Base-by-base conservation (phyloP, 2,888 invertebrate genomes). In the Cremastobaeus sp. region DNA sequence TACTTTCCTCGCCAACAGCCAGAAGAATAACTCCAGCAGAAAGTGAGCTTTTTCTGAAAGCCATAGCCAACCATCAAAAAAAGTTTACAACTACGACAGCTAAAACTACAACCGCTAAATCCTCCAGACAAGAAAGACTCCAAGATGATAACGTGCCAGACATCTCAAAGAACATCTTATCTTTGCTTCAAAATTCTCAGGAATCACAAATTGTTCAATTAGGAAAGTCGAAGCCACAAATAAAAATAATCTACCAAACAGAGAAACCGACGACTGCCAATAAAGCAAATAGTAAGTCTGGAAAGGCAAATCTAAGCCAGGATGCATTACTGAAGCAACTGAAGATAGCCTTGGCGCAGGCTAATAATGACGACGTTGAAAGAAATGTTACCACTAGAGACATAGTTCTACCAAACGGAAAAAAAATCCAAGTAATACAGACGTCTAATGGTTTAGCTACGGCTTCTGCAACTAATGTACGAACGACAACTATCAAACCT, bases 321-420 rank as follows among this genome's bases (percentile, higher is more conserved):
- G 70, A 74, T 1, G 60, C 62, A 1, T 43, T 95, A 25, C 84
- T 95, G 4, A 93, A 93, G 73, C 94, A 95, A 82, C 84, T 95
- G 6, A 92, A 93, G 82, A 89, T 93, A 17, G 94, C 94, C 0
- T 89, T 95, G 12, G 91, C 93, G 0, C 93, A 93, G 82, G 91
- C 92, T 18, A 91, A 91, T 0, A 91, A 91, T 79, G 92, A 92
- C 34, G 89, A 91, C 54, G 90, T 89, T 25, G 90, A 91, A 48
- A 93, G 92, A 82, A 94, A 94, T 76, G 91, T 92, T 62, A 91
- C 93, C 0, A 93, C 94, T 0, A 90, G 77, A 32, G 94, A 94
- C 83, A 90, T 95, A 48, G 91, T 93, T 4, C 83, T 95, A 43
- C 90, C 92, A 0, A 94, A 93, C 79, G 95, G 94, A 0, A 93